These are phyloP conservation scores for Mylabris sibirica DNA, from an alignment of 2,888 invertebrate genomes.

Conservation along the genomic window DNA sequence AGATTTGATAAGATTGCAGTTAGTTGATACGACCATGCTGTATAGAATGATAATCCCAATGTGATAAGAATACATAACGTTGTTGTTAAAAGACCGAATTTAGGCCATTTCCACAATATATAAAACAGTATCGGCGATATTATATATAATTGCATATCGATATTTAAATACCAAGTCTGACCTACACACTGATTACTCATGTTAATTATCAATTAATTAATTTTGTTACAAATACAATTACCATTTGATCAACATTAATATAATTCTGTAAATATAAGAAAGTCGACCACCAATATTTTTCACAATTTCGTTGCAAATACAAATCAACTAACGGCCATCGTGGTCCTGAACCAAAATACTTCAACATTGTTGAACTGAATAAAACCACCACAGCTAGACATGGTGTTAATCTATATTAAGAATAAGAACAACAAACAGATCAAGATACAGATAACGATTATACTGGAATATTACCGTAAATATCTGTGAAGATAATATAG, in stretches of 20 bases:
- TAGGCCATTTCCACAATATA: constrained; percentile 60
- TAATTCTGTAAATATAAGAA: constrained; percentile 51
- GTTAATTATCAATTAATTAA: too few relatives aligned
- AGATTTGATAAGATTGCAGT: constrained; percentile 41
- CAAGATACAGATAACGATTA: constrained; percentile 31
- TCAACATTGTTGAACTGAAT: constrained; percentile 60
- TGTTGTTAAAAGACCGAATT: constrained; percentile 36
- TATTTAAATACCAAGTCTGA: constrained; percentile 68
- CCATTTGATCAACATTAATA: constrained; percentile 38
- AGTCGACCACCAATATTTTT: constrained; percentile 49
- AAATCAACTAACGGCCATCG: constrained; percentile 56
- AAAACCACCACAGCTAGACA: constrained; percentile 61
- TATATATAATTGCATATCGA: constrained; percentile 67
- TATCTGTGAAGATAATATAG: constrained; percentile 37
- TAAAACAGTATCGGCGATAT: constrained; percentile 63
- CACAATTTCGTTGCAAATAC: constrained; percentile 42
- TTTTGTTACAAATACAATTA: neutral
- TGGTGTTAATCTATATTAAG: constrained; percentile 62
- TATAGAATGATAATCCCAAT: constrained; percentile 38
- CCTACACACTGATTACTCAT: constrained; percentile 58
- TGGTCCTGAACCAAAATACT: constrained; percentile 63
- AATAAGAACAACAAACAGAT: neutral
- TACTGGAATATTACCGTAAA: constrained; percentile 51
- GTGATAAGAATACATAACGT: constrained; percentile 35
- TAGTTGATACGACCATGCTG: constrained; percentile 42